Evolutionary conservation across 1,140 invertebrate species (phyloP).

Genomic region (Eriocheir sinensis): DNA sequence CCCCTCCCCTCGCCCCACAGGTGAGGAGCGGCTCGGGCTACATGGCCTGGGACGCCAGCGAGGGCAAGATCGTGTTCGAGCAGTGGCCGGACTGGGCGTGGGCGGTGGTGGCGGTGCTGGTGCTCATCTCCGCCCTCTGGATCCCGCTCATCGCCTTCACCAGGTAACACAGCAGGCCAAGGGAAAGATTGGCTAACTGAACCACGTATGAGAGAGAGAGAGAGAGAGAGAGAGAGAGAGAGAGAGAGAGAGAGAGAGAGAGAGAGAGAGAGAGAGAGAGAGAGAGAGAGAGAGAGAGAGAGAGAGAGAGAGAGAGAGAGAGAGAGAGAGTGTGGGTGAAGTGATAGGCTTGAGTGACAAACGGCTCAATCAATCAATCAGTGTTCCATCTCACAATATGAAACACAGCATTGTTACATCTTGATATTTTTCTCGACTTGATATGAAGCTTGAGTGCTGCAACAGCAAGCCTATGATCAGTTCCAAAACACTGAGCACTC

Average conservation of each 20-base stretch:
- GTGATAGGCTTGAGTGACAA: no score
- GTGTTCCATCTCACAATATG: no score
- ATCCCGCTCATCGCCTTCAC: slow-evolving; percentile 92
- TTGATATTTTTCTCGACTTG: no score
- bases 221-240: background rate
- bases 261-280: background rate
- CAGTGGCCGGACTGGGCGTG: slow-evolving; percentile 92
- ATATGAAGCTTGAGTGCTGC: no score
- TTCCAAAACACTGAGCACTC: no score
- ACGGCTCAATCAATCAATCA: no score
- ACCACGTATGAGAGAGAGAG: no score
- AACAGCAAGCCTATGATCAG: no score
- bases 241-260: background rate
- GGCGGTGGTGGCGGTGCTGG: slow-evolving; percentile 88
- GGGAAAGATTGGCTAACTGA: background rate
- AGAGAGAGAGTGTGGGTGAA: no score
- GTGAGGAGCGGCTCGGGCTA: slow-evolving; percentile 90
- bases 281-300: no score
- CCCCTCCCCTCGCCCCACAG: slow-evolving; percentile 79
- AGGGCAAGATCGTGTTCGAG: slow-evolving; percentile 87
- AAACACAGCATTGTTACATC: no score
- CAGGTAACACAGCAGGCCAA: slow-evolving; percentile 86
- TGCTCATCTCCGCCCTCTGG: slow-evolving; percentile 92
- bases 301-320: no score
- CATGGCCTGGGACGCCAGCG: slow-evolving; percentile 90